These are phyloP conservation scores for Octopus sinensis DNA, from an alignment of 1,140 invertebrate genomes.

Conservation along the genomic window DNA sequence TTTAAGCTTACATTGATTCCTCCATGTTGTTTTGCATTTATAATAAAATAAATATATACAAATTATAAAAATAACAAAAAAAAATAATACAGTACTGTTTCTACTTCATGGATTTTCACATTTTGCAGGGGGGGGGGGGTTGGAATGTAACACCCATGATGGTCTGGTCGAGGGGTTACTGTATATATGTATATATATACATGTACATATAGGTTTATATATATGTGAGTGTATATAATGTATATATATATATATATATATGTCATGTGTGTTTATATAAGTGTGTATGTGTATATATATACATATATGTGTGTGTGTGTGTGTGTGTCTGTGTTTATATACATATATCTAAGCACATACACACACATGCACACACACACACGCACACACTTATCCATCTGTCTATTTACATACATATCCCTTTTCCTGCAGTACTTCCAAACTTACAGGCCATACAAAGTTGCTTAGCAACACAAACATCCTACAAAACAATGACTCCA, in stretches of 20 bases:
- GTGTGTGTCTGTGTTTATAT: not conserved
- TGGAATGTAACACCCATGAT: not conserved
- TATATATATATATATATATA: no score
- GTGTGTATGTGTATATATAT: no score
- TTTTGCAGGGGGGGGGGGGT: not conserved
- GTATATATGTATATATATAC: not conserved
- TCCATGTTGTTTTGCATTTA: constrained; percentile 36
- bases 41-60: not conserved
- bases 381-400: not conserved
- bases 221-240: no score
- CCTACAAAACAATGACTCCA: no score
- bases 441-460: no score
- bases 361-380: not conserved
- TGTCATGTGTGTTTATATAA: no score
- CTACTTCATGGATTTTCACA: not conserved
- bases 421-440: no score
- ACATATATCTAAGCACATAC: not conserved
- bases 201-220: not conserved
- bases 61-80: not conserved
- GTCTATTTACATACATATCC: not conserved
- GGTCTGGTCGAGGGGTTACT: not conserved
- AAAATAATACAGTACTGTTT: not conserved
- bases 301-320: no score
- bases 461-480: no score
- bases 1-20: no score